Evolutionary conservation across 2,797 vertebrate genomes (phyloP), one percentile per base, ranked within the genome.

Genomic region (Spondyliosoma cantharus): DNA sequence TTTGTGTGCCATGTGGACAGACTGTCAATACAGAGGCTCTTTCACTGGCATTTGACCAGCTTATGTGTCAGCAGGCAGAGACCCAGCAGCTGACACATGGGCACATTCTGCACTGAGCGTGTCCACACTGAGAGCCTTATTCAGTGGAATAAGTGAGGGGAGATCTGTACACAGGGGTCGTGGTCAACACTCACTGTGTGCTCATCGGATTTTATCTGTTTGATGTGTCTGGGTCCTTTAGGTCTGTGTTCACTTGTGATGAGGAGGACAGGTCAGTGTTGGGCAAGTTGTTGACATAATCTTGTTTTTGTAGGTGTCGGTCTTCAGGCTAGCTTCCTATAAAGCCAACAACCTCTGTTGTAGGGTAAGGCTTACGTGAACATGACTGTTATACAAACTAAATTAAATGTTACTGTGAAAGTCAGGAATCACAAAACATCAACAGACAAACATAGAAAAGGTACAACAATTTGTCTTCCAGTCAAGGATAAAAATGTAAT

Each of bases 41-140:
- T 74, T 84, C 80, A 66, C 45, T 73, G 80, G 67, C 65, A 77
- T 86, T 84, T 84, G 81, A 85, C 85, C 86, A 84, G 82, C 77
- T 62, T 81, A 63, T 70, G 77, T 67, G 80, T 84, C 73, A 68
- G 73, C 82, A 69, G 70, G 65, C 82, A 71, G 66, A 78, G 79
- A 87, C 72, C 81, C 67, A 86, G 60, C 84, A 89, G 78, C 84
- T 83, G 78, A 69, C 82, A 86, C 82, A 86, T 53, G 81, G 67
- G 63, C 71, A 67, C 78, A 82, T 63, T 75, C 76, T 78, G 79
- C 67, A 32, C 76, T 19, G 53, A 82, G 80, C 8, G 0, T 56
- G 76, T 86, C 81, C 70, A 64, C 63, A 70, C 59, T 74, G 54
- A 76, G 45, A 71, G 77, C 74, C 56, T 82, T 61, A 71, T 87